Base-by-base conservation (phyloP, 2,797 vertebrate species). In the Rachycentron canadum region DNA sequence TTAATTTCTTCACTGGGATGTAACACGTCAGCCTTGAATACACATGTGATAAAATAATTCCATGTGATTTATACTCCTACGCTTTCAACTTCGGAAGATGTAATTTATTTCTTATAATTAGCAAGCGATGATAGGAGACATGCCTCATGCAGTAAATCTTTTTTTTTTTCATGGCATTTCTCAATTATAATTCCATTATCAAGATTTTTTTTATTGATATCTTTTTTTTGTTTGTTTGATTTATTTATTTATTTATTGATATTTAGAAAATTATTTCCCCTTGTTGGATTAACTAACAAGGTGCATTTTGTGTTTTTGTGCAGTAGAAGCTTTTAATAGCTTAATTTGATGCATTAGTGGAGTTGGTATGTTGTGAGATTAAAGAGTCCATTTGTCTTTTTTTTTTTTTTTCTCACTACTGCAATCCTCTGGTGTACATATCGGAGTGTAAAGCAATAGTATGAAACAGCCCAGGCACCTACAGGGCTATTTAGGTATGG, bases 321-420 rank as follows among this genome's bases (percentile, higher is more conserved):
- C 43, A 62, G 60, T 30, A 40, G 32, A 72, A 34, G 63, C 66
- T 81, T 86, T 87, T 65, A 73, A 79, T 76, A 47, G 80, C 65
- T 74, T 32, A 69, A 11, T 71, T 63, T 87, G 52, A 73, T 62
- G 76, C 67, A 59, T 75, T 82, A 55, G 30, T 70, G 56, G 49
- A 73, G 78, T 61, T 50, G 23, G 58, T 71, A 56, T 43, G 49
- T 49, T 21, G 69, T 69, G 68, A 79, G 74, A 84, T 89, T 69
- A 69, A 57, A 62, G 55, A 53, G 25, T 80, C 60, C 2, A 52
- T 75, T 78, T 62, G 58, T 68, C 23, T 61, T 66, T 50, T 52
- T 45, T 60, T n/a, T 36, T 32, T 16, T n/a, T 32, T 26, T 77
- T 67, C 58, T 50, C 10, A 38, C 61, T 4, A 28, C 43, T 28